phyloP scores from a whole-genome alignment of 2,888 invertebrate species.

The Chloroclystis v-ata region DNA sequence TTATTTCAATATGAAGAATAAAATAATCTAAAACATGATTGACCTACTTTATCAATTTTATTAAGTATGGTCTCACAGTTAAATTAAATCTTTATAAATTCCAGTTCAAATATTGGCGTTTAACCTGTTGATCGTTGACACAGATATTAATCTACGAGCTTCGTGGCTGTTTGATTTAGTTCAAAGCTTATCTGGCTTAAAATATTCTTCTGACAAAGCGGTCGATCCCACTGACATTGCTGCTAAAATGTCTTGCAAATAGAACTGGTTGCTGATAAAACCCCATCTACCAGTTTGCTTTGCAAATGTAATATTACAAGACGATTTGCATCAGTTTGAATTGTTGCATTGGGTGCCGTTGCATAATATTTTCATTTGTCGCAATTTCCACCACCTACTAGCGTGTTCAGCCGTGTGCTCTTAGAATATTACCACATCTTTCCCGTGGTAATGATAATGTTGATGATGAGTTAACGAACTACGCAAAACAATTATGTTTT shows the following conservation, averaged over 20 bases:
- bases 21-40: too few species aligned
- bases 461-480: too few species aligned
- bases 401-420: too few species aligned
- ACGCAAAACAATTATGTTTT: too few species aligned
- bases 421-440: too few species aligned
- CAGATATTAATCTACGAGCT: not conserved
- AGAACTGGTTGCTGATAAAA: conserved; percentile 12
- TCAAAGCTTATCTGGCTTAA: not conserved
- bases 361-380: conserved; percentile 25
- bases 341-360: conserved; percentile 17
- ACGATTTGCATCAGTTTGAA: not conserved
- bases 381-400: conserved; percentile 7
- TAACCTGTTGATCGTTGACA: conserved; percentile 9
- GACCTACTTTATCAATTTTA: too few species aligned
- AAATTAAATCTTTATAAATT: not conserved
- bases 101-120: not conserved
- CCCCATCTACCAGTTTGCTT: conserved; percentile 16
- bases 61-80: too few species aligned
- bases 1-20: too few species aligned
- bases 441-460: too few species aligned
- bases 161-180: not conserved
- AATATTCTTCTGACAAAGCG: conserved; percentile 7
- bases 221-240: too few species aligned
- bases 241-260: conserved; percentile 12
- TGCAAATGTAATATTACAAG: conserved; percentile 10